Evolutionary conservation across 1,140 invertebrate species (phyloP), one percentile per base, ranked within the genome.

Genomic region (Euura lappo): DNA sequence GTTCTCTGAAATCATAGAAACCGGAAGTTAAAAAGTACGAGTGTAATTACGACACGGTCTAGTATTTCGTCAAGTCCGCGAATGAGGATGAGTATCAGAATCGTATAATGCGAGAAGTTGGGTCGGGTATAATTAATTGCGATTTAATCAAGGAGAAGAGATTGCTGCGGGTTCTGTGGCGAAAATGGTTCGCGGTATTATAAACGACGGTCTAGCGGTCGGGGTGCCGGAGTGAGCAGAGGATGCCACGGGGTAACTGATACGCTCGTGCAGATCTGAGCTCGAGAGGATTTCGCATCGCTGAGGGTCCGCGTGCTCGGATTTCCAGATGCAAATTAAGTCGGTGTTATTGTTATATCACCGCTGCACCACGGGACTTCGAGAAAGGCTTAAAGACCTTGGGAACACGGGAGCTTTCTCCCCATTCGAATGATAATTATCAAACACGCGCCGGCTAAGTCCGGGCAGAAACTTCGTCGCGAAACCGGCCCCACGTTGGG

Each of bases 301-400:
- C 28, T 28, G 28, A 28, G 28, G 28, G 28, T 28, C 28, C 28
- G 28, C 28, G 28, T 28, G 28, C 28, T 28, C 28, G 66, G n/a
- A 44, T 70, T 70, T 77, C 74, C 71, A 77, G 75, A 80, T 80
- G 80, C 74, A 79, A 80, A 80, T 80, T 28, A 51, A 69, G 67
- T 75, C 76, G 79, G 80, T 76, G 74, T 79, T 73, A 75, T 77
- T 72, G 68, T 71, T 72, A 74, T 77, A 11, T 60, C 69, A 67
- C 68, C 68, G 2, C 8, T 71, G 43, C 64, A 42, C 45, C 11
- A 8, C 44, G 43, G 13, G 65, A 46, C n/a, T 45, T 69, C n/a
- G 65, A 70, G 47, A 65, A 42, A 10, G n/a, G 44, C 51, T 10
- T 44, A 74, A 28, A 10, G 51, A 74, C 69, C 47, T 45, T 69